Evolutionary conservation across 2,113 vertebrate genomes (phyloP).

Genomic region (Ginglymostoma cirratum): DNA sequence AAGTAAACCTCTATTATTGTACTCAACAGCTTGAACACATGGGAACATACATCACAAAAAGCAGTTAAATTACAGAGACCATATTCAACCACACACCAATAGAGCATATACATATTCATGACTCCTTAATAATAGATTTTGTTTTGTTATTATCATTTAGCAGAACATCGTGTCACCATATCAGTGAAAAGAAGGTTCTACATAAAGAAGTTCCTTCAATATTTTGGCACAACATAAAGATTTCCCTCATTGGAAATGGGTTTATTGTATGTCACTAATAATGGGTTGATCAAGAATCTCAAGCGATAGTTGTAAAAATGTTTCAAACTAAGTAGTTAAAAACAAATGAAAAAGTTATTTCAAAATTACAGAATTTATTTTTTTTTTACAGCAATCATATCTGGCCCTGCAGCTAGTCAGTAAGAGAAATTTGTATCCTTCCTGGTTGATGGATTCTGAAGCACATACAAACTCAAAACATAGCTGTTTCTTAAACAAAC

Average conservation of each 20-base stretch:
- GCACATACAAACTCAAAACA: conserved; percentile 4
- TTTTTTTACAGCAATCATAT: background rate
- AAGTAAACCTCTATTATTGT: background rate
- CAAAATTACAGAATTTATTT: conserved; percentile 1
- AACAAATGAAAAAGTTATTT: background rate
- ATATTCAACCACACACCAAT: background rate
- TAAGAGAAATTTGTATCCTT: background rate
- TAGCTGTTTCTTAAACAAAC: background rate
- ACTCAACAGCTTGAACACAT: background rate
- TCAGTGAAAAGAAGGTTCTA: background rate
- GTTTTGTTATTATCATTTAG: background rate
- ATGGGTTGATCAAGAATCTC: background rate
- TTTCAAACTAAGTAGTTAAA: background rate
- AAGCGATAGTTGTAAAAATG: background rate
- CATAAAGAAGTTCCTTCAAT: background rate
- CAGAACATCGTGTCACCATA: background rate
- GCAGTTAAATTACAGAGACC: background rate
- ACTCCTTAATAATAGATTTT: background rate
- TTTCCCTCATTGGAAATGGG: background rate
- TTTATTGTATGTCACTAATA: background rate
- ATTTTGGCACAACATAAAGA: background rate
- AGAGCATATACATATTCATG: background rate
- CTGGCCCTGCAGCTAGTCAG: background rate
- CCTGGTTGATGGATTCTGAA: background rate
- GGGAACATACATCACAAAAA: background rate